These are phyloP conservation scores for Onthophagus sagittarius DNA, from an alignment of 2,888 invertebrate species.

Conservation along the genomic window DNA sequence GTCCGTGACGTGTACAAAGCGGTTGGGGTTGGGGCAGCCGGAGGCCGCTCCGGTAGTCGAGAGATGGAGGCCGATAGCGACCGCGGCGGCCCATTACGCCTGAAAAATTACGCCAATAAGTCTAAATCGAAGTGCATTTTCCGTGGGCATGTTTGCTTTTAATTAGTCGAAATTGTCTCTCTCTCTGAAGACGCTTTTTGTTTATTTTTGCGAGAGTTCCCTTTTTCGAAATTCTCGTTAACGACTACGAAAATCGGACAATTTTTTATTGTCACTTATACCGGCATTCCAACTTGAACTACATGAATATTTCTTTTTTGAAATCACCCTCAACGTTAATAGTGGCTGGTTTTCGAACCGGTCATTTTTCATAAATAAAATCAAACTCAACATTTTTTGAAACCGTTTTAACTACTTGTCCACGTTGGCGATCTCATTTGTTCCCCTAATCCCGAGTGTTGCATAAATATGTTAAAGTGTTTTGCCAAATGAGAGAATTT, in stretches of 20 bases:
- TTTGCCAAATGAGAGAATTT: no score
- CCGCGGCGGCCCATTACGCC: conserved; percentile 37
- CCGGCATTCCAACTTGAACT: no score
- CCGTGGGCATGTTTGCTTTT: conserved; percentile 36
- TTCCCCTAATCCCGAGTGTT: no score
- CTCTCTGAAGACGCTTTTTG: conserved; percentile 1
- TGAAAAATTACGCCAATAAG: conserved; percentile 42
- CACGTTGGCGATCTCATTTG: no score
- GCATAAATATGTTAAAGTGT: no score
- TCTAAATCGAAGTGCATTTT: conserved; percentile 41
- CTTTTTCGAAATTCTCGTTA: conserved; percentile 18
- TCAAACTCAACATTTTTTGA: no score
- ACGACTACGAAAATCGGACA: not conserved
- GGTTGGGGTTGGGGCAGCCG: conserved; percentile 34
- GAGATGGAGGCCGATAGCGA: conserved; percentile 37
- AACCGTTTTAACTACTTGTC: no score
- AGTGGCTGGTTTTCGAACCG: no score
- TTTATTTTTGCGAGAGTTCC: not conserved
- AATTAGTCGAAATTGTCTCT: conserved; percentile 33
- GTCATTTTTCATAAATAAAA: no score
- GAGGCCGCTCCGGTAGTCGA: conserved; percentile 37
- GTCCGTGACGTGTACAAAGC: conserved; percentile 43
- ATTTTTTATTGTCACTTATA: not conserved
- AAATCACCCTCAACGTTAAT: no score
- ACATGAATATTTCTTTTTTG: no score